phyloP scores from a whole-genome alignment of 2,797 vertebrate species.

The Epinephelus malabaricus region DNA sequence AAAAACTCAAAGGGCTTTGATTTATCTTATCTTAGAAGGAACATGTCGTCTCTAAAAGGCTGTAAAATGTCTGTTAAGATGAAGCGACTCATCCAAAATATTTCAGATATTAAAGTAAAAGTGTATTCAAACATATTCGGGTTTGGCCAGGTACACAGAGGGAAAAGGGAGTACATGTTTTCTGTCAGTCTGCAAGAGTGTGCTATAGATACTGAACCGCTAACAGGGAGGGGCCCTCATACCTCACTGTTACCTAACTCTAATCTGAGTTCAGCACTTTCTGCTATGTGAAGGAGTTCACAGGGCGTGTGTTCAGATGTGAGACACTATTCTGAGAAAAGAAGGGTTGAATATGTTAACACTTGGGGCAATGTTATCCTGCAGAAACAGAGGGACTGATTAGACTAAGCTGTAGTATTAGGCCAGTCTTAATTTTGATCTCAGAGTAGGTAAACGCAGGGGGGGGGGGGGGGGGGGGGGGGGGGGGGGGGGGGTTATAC shows the following conservation, averaged over 20 bases:
- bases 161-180: slow-evolving; percentile 37
- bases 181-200: slow-evolving; percentile 24
- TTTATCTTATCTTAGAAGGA: slow-evolving; percentile 41
- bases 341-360: background rate
- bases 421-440: background rate
- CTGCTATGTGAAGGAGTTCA: slow-evolving; percentile 18
- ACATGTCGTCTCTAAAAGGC: slow-evolving; percentile 7
- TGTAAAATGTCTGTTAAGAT: slow-evolving; percentile 2
- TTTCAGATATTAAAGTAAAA: slow-evolving; percentile 45
- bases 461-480: background rate
- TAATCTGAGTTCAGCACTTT: slow-evolving; percentile 38
- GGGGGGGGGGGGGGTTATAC: background rate
- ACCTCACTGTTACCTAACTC: slow-evolving; percentile 48
- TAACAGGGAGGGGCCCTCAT: slow-evolving; percentile 53
- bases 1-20: slow-evolving; percentile 22
- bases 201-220: slow-evolving; percentile 31
- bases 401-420: background rate
- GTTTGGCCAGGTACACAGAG: slow-evolving; percentile 8
- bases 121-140: slow-evolving; percentile 16
- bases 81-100: slow-evolving; percentile 16
- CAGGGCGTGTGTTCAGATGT: slow-evolving; percentile 26
- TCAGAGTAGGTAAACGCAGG: background rate
- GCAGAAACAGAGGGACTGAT: background rate
- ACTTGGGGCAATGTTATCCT: background rate
- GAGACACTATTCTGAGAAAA: slow-evolving; percentile 16